Evolutionary conservation across 2,797 vertebrate species (phyloP), one percentile per base, ranked within the genome.

Genomic region (Anguilla obscura): DNA sequence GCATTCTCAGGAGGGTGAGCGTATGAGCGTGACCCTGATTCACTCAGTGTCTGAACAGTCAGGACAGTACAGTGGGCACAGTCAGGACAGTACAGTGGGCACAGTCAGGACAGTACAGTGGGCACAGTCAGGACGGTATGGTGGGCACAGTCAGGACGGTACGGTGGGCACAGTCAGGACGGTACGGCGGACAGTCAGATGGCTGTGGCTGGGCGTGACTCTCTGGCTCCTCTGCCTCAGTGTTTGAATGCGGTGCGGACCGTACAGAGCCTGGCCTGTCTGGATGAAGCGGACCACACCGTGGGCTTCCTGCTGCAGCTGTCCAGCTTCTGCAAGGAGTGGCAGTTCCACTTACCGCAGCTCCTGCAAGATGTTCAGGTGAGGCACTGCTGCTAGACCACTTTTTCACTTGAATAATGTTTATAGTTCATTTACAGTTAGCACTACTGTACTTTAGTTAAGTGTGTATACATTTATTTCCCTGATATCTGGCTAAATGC

Each of bases 281-380:
- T 99, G 90, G 98, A 99, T 82, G 99, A 99, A 94, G 98, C 98
- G 0, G 98, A 99, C 90, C 98, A 99, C 94, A 99, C 98, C 0
- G 99, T 99, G 69, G 98, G 98, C 86, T 99, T 99, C 94, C 96
- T 99, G 92, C 97, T 99, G 91, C 99, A 99, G 93, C 97, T 99
- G 30, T 99, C 99, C 0, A 98, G 95, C 94, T 99, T 99, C 95
- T 97, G 94, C 89, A 98, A 97, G 88, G 98, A 99, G 88, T 99
- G 98, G 99, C 98, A 99, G 90, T 99, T 99, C 91, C 99, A 99
- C 89, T 94, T 99, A 56, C 98, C 99, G 3, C 97, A 98, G 90
- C 96, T 99, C 87, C 97, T 99, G 90, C 92, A 95, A 60, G 98
- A 99, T 0, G 94, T 99, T 2, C 98, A 99, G 98, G 98, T 96